phyloP scores from a whole-genome alignment of 2,797 vertebrate genomes.

The Pitangus sulphuratus region DNA sequence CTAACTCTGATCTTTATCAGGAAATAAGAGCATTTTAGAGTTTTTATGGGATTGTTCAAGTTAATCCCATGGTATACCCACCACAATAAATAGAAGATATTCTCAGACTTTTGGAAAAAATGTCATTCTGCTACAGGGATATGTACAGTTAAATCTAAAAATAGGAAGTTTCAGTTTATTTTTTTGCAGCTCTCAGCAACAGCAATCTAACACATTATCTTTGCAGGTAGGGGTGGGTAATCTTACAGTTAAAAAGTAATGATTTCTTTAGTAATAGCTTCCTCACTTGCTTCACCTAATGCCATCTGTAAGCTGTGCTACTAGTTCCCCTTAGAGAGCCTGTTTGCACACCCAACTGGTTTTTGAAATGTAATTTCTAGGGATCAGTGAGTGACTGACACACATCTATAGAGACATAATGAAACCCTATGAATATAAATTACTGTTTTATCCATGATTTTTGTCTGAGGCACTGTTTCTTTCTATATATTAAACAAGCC shows the following conservation, averaged over 20 bases:
- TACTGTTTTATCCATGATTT: not conserved
- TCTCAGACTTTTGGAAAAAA: not conserved
- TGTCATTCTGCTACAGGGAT: not conserved
- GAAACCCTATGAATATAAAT: slow-evolving; percentile 48
- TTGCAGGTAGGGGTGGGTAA: not conserved
- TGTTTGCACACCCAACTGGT: slow-evolving; percentile 3
- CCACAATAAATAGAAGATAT: not conserved
- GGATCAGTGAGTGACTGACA: slow-evolving; percentile 32
- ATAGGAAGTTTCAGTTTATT: not conserved
- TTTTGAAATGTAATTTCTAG: slow-evolving; percentile 42
- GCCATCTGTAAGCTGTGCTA: not conserved
- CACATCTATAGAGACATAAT: not conserved
- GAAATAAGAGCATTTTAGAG: not conserved
- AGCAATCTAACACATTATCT: not conserved
- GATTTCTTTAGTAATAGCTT: not conserved
- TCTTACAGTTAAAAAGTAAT: not conserved
- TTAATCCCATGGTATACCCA: not conserved
- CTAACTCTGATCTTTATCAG: not conserved
- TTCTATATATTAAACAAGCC: not conserved
- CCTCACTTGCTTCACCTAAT: not conserved
- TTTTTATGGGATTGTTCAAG: not conserved
- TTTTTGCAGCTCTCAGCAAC: not conserved
- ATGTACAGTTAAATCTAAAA: not conserved
- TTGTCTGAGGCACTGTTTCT: not conserved
- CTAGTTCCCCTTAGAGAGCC: not conserved